These are phyloP conservation scores for Phyllostomus discolor DNA, from an alignment of 2,113 vertebrate genomes.

Conservation along the genomic window DNA sequence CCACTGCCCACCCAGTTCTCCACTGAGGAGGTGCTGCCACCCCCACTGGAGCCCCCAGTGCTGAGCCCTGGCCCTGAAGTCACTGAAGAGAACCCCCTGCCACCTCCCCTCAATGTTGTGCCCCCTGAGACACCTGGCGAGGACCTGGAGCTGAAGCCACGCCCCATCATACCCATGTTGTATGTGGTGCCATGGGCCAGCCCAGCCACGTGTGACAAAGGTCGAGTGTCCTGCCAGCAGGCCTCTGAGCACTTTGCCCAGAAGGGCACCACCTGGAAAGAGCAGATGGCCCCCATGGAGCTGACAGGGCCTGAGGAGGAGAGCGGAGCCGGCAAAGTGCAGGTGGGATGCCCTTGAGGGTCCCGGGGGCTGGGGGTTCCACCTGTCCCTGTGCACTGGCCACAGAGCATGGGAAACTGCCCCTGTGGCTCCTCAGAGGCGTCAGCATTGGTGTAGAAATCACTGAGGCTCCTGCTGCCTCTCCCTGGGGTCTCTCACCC, in stretches of 20 bases:
- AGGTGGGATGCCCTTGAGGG: slow-evolving; percentile 15
- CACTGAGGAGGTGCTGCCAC: accelerated
- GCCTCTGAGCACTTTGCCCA: slow-evolving; percentile 85
- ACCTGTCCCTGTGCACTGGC: too few relatives aligned
- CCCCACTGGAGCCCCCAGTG: background rate
- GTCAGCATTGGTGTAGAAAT: too few relatives aligned
- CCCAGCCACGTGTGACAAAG: slow-evolving; percentile 73
- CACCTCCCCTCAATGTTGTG: slow-evolving; percentile 66
- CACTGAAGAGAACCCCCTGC: background rate
- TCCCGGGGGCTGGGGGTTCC: background rate
- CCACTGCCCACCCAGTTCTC: accelerated
- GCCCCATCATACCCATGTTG: slow-evolving; percentile 84
- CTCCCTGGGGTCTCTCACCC: background rate
- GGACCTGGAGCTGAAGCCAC: slow-evolving; percentile 71
- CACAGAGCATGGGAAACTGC: too few relatives aligned
- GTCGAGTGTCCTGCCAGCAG: slow-evolving; percentile 84
- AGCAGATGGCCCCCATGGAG: slow-evolving; percentile 18
- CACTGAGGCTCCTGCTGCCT: too few relatives aligned
- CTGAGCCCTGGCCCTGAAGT: accelerated
- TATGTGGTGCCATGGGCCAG: slow-evolving; percentile 81
- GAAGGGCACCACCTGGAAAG: slow-evolving; percentile 52
- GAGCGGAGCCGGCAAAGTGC: slow-evolving; percentile 21
- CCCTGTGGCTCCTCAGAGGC: background rate
- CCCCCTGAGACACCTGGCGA: slow-evolving; percentile 13
- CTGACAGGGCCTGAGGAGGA: slow-evolving; percentile 61